A percentile compares a stretch with the other conserved stretches of the same genome.
These are phyloP conservation scores for Sitophilus oryzae DNA, from an alignment of 1,140 invertebrate species.

Conservation along the genomic window DNA sequence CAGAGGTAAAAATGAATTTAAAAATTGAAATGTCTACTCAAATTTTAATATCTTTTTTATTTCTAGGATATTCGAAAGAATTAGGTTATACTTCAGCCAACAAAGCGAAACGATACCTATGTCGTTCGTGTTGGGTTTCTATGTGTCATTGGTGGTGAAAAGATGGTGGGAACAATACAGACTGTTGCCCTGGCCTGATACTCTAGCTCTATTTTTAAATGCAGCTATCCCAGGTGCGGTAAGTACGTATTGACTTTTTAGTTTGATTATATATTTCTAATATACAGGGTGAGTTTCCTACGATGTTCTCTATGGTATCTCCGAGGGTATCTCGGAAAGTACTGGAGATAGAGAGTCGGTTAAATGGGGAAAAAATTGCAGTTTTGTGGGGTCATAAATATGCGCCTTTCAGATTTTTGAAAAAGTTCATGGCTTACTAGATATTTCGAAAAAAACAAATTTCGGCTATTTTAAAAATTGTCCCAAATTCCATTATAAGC, in stretches of 20 bases:
- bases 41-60: slow-evolving; percentile 5
- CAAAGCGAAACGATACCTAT: slow-evolving; percentile 82
- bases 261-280: too few species aligned
- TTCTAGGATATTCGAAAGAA: slow-evolving; percentile 74
- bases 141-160: slow-evolving; percentile 84
- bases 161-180: slow-evolving; percentile 91
- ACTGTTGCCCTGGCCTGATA: slow-evolving; percentile 85
- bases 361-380: too few species aligned
- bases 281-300: too few species aligned
- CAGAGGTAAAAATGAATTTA: slow-evolving; percentile 57
- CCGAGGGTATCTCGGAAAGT: too few species aligned
- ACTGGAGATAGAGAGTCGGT: too few species aligned
- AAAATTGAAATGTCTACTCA: slow-evolving; percentile 3
- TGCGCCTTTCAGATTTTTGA: too few species aligned
- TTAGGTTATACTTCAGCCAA: slow-evolving; percentile 71
- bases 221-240: slow-evolving; percentile 85
- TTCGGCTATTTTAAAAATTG: too few species aligned
- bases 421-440: too few species aligned
- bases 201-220: slow-evolving; percentile 80
- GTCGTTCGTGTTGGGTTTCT: slow-evolving; percentile 92
- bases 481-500: too few species aligned
- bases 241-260: slow-evolving; percentile 47
- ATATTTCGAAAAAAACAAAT: too few species aligned
- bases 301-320: too few species aligned
- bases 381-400: too few species aligned